Evolutionary conservation across 2,113 vertebrate species (phyloP), one percentile per base, ranked within the genome.

Genomic region (Falco punctatus): DNA sequence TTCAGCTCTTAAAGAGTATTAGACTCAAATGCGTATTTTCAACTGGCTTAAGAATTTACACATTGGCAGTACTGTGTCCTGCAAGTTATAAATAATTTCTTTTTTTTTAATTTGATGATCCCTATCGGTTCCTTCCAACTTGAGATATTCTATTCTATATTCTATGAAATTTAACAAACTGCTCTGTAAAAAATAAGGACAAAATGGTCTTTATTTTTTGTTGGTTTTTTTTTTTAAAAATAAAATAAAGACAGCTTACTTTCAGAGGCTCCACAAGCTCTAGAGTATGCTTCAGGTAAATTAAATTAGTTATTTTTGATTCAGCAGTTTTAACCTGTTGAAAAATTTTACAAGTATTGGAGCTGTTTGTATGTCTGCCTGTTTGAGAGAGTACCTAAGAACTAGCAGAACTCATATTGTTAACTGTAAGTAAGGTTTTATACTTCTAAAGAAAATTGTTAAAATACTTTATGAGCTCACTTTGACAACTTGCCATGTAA

Each of bases 251-350:
- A 16, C 55, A 57, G 5, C 92, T 97, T 96, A 99, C 99, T 98
- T 98, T 99, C 90, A 99, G 97, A 89, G 98, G 98, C 69, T 99
- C 98, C 94, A 99, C 98, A 91, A 99, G 98, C 95, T 99, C 99
- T 90, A 99, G 96, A 5, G 99, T 99, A 97, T 99, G 99, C 95
- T 99, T 99, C 94, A 99, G 96, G 96, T 99, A 99, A 96, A 99
- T 99, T 91, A 99, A 96, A 94, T 99, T 99, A n/a, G 98, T 98
- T 97, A 99, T 99, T 97, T 99, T 99, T 88, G 99, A 98, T 97
- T 99, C 99, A 88, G 99, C 99, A 71, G 98, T 98, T 97, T 99
- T 99, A 95, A 99, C 97, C 99, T 99, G 96, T 92, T 91, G 61
- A 97, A 97, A 97, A 95, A 92, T 18, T 51, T 92, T 85, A n/a